Base-by-base conservation (phyloP, 2,888 invertebrate genomes). In the Drosophila mulleri region DNA sequence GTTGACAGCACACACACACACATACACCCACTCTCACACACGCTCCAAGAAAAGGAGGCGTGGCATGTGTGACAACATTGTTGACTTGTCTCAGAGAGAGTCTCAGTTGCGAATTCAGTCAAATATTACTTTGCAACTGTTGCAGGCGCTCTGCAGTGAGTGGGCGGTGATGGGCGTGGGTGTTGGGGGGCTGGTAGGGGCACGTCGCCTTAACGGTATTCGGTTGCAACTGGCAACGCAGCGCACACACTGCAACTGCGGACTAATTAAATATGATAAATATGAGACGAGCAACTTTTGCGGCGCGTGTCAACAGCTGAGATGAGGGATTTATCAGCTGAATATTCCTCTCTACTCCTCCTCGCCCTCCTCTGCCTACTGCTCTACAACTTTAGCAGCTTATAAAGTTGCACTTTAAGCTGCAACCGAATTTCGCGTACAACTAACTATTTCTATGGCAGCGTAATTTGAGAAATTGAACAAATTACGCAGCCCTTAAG, bases 211-310 rank as follows among this genome's bases (percentile, higher is more conserved):
- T 47, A 29, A 37, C 26, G 54, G 56, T 76, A 78, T 80, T 82
- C 68, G 80, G 78, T 77, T 78, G 82, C 82, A 76, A 76, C 45
- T 76, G 66, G 63, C 66, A 68, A 20, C 67, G 45, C 67, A 23
- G 39, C 67, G 53, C 70, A 70, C 62, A 70, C 18, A 45, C 57
- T 78, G 60, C 67, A 47, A 67, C 67, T 54, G 67, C 62, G 70
- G 61, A 78, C 88, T 86, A 86, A 86, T 87, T 86, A 88, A 86
- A 89, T 86, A 84, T 80, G 88, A 89, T 82, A 87, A 89, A 89
- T 80, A 75, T 77, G 83, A 88, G 85, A 82, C 77, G 85, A 75
- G 72, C 70, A 87, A 87, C 66, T 82, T 83, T 79, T 78, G 77
- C 73, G 71, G 65, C 73, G 76, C 82, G 68, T 84, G 89, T 89